Evolutionary conservation across 2,888 invertebrate species (phyloP).

Genomic region (Aplocera efformata): DNA sequence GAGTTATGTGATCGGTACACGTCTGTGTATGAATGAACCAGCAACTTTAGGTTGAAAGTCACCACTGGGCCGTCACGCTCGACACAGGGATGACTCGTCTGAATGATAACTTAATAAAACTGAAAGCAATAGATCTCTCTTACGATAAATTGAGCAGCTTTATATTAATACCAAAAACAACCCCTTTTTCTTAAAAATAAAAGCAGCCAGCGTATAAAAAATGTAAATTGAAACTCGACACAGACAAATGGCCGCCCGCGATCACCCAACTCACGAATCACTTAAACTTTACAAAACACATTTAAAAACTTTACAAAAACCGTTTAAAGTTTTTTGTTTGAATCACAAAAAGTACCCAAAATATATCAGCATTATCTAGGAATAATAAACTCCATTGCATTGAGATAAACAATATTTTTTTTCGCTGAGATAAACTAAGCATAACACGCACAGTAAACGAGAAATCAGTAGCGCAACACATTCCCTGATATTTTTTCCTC

Average conservation of each 20-base stretch:
- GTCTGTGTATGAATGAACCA: too few relatives aligned
- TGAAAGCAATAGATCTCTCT: too few relatives aligned
- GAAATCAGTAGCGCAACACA: constrained; percentile 1
- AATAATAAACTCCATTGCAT: constrained; percentile 27
- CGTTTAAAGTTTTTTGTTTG: neutral
- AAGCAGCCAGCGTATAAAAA: constrained; percentile 7
- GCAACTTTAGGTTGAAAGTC: too few relatives aligned
- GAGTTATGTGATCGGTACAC: too few relatives aligned
- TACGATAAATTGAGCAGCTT: too few relatives aligned
- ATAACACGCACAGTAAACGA: constrained; percentile 2
- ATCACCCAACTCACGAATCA: constrained; percentile 17
- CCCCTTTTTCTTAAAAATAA: constrained; percentile 8
- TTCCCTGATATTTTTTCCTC: too few relatives aligned
- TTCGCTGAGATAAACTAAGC: constrained; percentile 13
- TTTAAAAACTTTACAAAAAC: constrained; percentile 2
- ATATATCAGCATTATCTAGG: constrained; percentile 27
- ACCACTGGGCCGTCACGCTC: too few relatives aligned
- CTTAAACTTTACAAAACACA: constrained; percentile 20
- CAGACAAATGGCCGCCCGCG: constrained; percentile 14
- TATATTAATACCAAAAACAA: too few relatives aligned
- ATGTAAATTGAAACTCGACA: constrained; percentile 16
- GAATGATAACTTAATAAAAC: too few relatives aligned
- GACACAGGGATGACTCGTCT: too few relatives aligned
- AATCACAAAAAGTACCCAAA: constrained; percentile 17
- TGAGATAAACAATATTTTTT: constrained; percentile 27